phyloP scores from a whole-genome alignment of 2,888 invertebrate genomes.

The Pelosia muscerda region DNA sequence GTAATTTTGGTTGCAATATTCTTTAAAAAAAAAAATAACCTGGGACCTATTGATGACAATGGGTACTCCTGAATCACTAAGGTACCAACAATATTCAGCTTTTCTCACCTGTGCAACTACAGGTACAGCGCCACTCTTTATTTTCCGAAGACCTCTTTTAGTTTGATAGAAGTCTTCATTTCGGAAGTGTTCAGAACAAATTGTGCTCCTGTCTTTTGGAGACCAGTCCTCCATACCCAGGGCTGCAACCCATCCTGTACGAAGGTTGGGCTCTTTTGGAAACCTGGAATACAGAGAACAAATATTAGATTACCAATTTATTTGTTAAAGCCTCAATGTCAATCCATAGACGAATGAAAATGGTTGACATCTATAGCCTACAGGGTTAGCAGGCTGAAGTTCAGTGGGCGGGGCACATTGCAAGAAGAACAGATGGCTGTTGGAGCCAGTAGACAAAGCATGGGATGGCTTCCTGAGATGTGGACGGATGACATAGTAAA shows the following conservation, averaged over 20 bases:
- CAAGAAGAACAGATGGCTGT: too few species aligned
- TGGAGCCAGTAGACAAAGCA: too few species aligned
- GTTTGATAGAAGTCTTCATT: slow-evolving; percentile 71
- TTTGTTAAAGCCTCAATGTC: too few species aligned
- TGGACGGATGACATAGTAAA: too few species aligned
- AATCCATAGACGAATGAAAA: too few species aligned
- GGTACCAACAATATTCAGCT: background rate
- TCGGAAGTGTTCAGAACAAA: slow-evolving; percentile 77
- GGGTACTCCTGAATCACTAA: background rate
- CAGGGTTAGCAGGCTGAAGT: too few species aligned
- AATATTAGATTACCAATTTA: background rate
- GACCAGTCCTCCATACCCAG: slow-evolving; percentile 64
- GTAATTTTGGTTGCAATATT: too few species aligned
- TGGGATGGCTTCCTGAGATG: too few species aligned
- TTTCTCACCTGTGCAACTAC: slow-evolving; percentile 53
- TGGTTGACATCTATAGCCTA: too few species aligned
- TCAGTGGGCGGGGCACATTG: too few species aligned
- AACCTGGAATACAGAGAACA: slow-evolving; percentile 58
- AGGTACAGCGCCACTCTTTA: slow-evolving; percentile 70
- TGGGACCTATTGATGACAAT: background rate
- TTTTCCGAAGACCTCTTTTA: slow-evolving; percentile 63
- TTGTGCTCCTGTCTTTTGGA: slow-evolving; percentile 67
- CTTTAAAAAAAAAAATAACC: too few species aligned
- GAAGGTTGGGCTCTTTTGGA: slow-evolving; percentile 66
- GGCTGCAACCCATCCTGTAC: slow-evolving; percentile 68